These are phyloP conservation scores for Chymomyza amoena DNA, from an alignment of 2,888 invertebrate genomes.

Conservation along the genomic window DNA sequence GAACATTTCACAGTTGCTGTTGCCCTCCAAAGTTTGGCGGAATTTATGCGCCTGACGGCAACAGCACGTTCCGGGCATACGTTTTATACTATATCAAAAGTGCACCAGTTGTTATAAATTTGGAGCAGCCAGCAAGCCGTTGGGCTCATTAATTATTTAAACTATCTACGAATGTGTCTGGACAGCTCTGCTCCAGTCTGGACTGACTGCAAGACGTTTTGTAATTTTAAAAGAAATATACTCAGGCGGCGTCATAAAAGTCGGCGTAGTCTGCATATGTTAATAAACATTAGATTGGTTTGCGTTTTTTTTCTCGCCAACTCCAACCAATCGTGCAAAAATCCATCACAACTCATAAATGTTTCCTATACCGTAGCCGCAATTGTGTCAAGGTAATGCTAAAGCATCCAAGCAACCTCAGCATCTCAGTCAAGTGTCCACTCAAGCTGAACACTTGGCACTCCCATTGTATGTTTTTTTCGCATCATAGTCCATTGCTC, in stretches of 20 bases:
- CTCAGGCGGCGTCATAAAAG: conserved; percentile 2
- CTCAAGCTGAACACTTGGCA: conserved; percentile 32
- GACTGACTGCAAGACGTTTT: conserved; percentile 16
- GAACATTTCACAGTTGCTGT: conserved; percentile 58
- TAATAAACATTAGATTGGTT: conserved; percentile 56
- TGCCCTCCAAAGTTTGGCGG: conserved; percentile 18
- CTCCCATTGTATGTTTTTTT: conserved; percentile 11
- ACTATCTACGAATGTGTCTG: conserved; percentile 66
- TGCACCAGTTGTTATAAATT: conserved; percentile 15
- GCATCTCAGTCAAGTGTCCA: neutral
- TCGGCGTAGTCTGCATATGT: conserved; percentile 37
- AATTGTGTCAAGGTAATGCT: conserved; percentile 42
- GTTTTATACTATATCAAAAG: conserved; percentile 1
- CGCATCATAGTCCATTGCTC: conserved; percentile 22
- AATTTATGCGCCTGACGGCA: conserved; percentile 59
- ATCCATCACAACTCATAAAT: conserved; percentile 29
- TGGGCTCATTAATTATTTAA: conserved; percentile 71
- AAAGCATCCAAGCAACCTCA: neutral
- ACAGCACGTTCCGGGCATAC: conserved; percentile 46
- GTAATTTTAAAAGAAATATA: conserved; percentile 22
- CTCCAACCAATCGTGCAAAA: conserved; percentile 19
- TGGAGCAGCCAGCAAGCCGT: conserved; percentile 34
- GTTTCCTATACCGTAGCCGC: conserved; percentile 29
- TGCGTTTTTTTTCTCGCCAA: conserved; percentile 8
- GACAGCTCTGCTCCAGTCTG: conserved; percentile 9